A percentile compares a stretch with the other conserved stretches of the same genome.
These are phyloP conservation scores for Geodia barretti DNA, from an alignment of 37 sponge, comb jelly and placozoan species.

Conservation along the genomic window DNA sequence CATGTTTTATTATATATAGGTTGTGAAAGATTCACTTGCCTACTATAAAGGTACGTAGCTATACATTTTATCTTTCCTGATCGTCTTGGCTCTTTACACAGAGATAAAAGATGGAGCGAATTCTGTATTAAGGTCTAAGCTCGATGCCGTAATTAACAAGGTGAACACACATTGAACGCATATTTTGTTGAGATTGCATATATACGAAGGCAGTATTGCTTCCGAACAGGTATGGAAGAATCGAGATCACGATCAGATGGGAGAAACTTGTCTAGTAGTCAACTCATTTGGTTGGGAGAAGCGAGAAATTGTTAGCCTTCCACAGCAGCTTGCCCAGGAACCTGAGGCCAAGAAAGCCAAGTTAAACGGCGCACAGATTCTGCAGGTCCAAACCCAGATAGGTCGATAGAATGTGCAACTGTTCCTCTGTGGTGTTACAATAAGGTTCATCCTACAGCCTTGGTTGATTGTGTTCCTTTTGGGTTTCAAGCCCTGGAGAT, in stretches of 20 bases:
- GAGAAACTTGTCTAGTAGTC: constrained; percentile 7
- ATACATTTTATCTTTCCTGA: no score
- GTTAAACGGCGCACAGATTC: neutral
- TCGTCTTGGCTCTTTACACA: neutral
- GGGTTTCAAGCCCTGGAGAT: neutral
- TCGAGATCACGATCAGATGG: neutral
- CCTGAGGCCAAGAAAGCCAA: neutral
- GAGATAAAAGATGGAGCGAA: neutral
- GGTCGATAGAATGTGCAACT: neutral
- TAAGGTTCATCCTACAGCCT: neutral
- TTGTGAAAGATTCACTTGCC: constrained; percentile 31
- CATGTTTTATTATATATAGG: neutral
- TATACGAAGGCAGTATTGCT: no score
- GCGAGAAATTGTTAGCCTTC: constrained; percentile 27
- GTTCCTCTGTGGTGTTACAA: neutral
- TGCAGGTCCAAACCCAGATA: constrained; percentile 11
- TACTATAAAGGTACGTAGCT: constrained; percentile 47
- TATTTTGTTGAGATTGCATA: no score
- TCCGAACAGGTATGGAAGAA: constrained; percentile 31
- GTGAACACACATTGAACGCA: neutral
- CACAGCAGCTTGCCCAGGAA: no score
- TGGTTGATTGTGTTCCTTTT: neutral
- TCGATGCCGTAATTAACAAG: constrained; percentile 4
- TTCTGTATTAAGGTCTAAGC: constrained; percentile 4
- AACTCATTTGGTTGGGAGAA: constrained; percentile 63